Evolutionary conservation across 2,888 invertebrate genomes (phyloP), one percentile per base, ranked within the genome.

Genomic region (Salticus scenicus): DNA sequence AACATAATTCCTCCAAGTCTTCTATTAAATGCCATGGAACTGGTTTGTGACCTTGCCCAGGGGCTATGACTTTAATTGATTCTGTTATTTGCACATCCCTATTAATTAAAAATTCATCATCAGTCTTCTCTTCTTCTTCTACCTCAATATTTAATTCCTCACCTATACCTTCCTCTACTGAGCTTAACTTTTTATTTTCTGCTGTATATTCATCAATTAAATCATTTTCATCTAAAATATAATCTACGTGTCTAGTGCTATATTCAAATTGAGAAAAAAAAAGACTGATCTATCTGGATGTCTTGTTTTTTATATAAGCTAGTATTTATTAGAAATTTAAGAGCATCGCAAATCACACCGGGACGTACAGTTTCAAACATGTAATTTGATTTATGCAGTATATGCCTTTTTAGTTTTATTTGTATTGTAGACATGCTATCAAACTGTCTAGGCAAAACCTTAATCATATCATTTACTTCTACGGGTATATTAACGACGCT

Each of bases 401-500:
- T 66, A 27, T 66, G 66, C 28, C 31, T 20, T 28, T 66, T 66
- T 17, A 66, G 28, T 30, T 66, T 66, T 28, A 66, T 4, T 24
- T 66, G 66, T 66, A 66, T 28, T 66, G 66, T 30, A 7, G 24
- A 24, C 66, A 66, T 66, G 14, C 28, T 0, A 66, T 66, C 57
- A 57, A 57, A 57, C n/a, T 57, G 20, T 27, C 66, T 20, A 27
- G 66, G 66, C 28, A 66, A 27, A 28, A 66, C 66, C 17, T 66
- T 7, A 28, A 66, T 24, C 14, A 1, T 30, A 8, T 66, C 28
- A 30, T 66, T 27, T 66, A 66, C 28, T 27, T 66, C 66, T 12
- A 66, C 0, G 1, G 66, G 66, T 5, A 28, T 30, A 27, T 66
- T 66, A 0, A 66, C 28, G 0, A 7, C 4, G 28, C 4, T 66